Conservation (phyloP, 2,888 invertebrate genomes). For the Dryadula phaetusa region DNA sequence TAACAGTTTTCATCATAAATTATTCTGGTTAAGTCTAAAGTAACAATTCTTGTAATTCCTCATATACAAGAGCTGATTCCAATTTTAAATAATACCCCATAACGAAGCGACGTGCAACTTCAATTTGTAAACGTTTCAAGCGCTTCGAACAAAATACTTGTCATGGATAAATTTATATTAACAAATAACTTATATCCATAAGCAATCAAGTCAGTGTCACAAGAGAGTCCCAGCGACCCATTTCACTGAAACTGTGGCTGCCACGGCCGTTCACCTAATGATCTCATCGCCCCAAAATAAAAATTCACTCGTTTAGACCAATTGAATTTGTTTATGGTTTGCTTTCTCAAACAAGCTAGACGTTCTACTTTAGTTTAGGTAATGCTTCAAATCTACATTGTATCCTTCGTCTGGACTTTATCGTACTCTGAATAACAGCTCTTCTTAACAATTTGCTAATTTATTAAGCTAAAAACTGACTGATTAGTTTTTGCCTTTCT, state of each 20-base stretch:
- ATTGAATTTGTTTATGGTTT: constrained; percentile 77
- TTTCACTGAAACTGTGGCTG: constrained; percentile 59
- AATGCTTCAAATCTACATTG: constrained; percentile 49
- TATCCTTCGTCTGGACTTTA: constrained; percentile 53
- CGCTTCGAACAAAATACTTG: constrained; percentile 20
- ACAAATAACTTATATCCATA: constrained; percentile 38
- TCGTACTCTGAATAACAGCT: constrained; percentile 36
- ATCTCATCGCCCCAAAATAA: constrained; percentile 80
- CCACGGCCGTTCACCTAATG: constrained; percentile 79
- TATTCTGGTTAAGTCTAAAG: constrained; percentile 15
- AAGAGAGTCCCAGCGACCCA: constrained; percentile 71
- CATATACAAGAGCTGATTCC: background rate
- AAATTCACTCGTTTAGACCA: constrained; percentile 75
- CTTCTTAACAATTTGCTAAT: background rate
- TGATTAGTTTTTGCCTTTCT: background rate
- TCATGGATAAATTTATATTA: constrained; percentile 39
- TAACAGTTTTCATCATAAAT: background rate
- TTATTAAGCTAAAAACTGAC: background rate
- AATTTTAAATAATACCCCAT: background rate
- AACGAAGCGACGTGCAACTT: constrained; percentile 1
- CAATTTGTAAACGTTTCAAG: background rate
- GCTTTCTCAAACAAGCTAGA: constrained; percentile 72
- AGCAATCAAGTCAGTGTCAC: constrained; percentile 68
- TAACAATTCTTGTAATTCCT: constrained; percentile 6
- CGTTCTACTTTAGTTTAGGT: constrained; percentile 65